Evolutionary conservation across 2,113 vertebrate species (phyloP), one percentile per base, ranked within the genome.

Genomic region (Engystomops pustulosus): DNA sequence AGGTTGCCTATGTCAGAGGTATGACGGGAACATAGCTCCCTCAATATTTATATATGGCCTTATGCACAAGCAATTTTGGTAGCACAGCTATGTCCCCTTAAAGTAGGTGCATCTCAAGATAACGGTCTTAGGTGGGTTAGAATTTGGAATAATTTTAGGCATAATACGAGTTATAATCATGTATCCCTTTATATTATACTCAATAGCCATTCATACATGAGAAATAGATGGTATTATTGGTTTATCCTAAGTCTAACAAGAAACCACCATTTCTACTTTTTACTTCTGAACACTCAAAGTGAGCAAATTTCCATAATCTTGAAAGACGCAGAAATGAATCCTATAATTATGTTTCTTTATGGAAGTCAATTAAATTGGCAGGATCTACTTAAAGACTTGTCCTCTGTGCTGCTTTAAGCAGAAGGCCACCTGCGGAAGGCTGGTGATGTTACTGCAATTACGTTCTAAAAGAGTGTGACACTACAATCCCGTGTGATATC

Each of bases 281-380:
- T 53, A 53, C 34, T 27, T 49, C 45, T 25, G 27, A 51, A 30
- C 4, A 12, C 15, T 77, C 25, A 58, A 77, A 51, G 49, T 14
- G 12, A 15, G 10, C 55, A 36, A 23, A 55, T 36, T 77, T 38
- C 11, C 12, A 58, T 85, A 87, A 77, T 25, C 75, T 82, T 58
- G 81, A 72, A 47, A 75, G 53, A 83, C 79, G 8, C 1, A 41
- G 69, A 77, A 18, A 84, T 70, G 68, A 47, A 41, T 55, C 30
- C 34, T 38, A 32, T 83, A 69, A 78, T 79, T 41, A 79, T 38
- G 47, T 79, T 62, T 45, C 38, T 79, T 44, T 79, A 62, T 62
- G 36, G 6, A 41, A 79, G 36, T 62, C 76, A 79, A 44, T 79
- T 62, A 44, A 38, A 79, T 45, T 41, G 34, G 36, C 38, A 44